Percentiles rank a stretch among this genome's conserved stretches.
Evolutionary conservation across 2,113 vertebrate genomes (phyloP).

Genomic region (Pelusios castaneus): DNA sequence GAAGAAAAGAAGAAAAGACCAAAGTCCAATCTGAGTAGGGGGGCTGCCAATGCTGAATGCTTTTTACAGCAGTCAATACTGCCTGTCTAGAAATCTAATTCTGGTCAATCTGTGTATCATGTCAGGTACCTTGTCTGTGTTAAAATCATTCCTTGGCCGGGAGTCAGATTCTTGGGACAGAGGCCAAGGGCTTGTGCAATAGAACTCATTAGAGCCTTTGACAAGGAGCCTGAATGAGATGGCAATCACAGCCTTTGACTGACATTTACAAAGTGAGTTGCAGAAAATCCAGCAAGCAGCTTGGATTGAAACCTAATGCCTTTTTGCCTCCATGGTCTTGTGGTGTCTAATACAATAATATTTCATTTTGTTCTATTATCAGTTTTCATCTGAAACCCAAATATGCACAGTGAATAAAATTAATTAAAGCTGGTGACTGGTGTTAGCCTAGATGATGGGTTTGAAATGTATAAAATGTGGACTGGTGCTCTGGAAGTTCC

Average conservation of each 20-base stretch:
- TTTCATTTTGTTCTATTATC: constrained; percentile 1
- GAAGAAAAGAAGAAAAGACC: neutral
- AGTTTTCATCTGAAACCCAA: neutral
- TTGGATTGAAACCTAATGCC: neutral
- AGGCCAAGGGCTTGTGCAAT: neutral
- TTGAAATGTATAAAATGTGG: neutral
- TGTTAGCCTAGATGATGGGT: neutral
- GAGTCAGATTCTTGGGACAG: neutral
- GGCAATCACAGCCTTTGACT: neutral
- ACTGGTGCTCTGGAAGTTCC: neutral
- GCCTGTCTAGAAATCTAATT: neutral
- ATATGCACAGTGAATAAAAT: neutral
- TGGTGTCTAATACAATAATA: constrained; percentile 4
- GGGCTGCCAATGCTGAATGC: neutral
- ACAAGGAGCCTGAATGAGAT: neutral
- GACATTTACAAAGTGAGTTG: constrained; percentile 23
- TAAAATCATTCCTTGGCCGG: neutral
- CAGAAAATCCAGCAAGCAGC: neutral
- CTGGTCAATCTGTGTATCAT: neutral
- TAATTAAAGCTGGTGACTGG: neutral
- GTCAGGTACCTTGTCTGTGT: neutral
- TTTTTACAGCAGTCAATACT: neutral
- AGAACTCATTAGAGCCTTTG: neutral
- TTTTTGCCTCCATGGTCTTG: neutral
- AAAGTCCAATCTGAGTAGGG: neutral